Percentiles rank a stretch among this genome's conserved stretches.
phyloP scores from a whole-genome alignment of 2,113 vertebrate species.

The Gallinago undulata region DNA sequence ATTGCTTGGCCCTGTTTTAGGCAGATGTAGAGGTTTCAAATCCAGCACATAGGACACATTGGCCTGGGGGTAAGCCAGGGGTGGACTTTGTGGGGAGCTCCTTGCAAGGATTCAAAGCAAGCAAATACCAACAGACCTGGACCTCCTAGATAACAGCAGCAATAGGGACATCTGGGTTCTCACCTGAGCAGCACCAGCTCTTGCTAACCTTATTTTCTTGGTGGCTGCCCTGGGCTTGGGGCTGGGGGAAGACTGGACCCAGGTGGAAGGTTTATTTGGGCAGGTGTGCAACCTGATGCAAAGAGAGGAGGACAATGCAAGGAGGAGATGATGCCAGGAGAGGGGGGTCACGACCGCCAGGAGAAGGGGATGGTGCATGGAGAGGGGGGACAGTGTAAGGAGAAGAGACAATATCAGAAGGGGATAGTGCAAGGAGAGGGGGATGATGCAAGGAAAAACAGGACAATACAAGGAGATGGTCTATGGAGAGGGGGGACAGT shows the following conservation, averaged over 20 bases:
- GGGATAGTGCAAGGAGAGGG: too few relatives aligned
- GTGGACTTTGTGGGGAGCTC: not conserved
- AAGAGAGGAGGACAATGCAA: not conserved
- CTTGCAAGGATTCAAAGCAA: not conserved
- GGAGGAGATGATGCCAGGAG: not conserved
- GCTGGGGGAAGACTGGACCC: not conserved
- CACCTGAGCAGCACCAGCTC: not conserved
- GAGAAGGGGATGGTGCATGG: too few relatives aligned
- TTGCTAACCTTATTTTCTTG: fast-evolving
- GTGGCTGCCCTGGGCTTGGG: not conserved
- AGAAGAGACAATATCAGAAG: not conserved
- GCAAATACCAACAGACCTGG: fast-evolving
- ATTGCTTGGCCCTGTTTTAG: not conserved
- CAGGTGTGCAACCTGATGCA: not conserved
- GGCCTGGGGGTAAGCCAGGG: not conserved
- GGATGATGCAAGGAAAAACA: not conserved
- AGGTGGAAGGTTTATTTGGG: not conserved
- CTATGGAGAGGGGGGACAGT: too few relatives aligned
- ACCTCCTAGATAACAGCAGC: not conserved
- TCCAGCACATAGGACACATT: not conserved
- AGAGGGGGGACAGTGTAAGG: not conserved
- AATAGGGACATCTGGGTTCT: not conserved
- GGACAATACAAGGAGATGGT: not conserved
- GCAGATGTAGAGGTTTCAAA: not conserved
- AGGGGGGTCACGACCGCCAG: too few relatives aligned